Evolutionary conservation across 2,113 vertebrate genomes (phyloP).

Genomic region (Phalacrocorax aristotelis): DNA sequence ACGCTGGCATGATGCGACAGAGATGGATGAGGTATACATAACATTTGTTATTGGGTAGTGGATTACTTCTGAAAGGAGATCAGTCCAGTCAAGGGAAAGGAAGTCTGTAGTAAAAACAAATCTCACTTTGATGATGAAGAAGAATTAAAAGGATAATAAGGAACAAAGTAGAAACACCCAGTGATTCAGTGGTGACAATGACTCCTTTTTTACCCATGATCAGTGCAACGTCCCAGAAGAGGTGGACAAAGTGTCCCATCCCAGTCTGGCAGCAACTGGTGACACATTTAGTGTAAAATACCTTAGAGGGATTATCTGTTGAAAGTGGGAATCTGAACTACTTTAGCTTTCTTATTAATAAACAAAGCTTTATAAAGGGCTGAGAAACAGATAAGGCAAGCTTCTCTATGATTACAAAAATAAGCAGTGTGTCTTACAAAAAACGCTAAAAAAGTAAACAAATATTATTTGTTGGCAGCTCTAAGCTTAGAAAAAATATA

Average conservation of each 20-base stretch:
- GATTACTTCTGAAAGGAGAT: slow-evolving; percentile 6
- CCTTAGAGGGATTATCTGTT: neutral
- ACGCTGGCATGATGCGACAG: neutral
- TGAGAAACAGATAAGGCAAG: neutral
- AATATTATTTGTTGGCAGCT: neutral
- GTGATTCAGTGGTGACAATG: neutral
- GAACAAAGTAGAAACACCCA: neutral
- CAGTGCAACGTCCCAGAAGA: neutral
- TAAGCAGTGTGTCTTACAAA: neutral
- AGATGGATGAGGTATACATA: neutral
- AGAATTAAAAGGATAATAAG: neutral
- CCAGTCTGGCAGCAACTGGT: neutral
- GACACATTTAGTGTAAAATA: neutral
- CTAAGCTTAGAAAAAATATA: neutral
- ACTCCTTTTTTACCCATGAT: neutral
- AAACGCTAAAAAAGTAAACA: neutral
- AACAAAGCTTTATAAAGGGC: neutral
- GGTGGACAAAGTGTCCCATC: neutral
- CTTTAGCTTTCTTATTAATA: neutral
- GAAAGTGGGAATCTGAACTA: neutral
- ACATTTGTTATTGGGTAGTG: neutral
- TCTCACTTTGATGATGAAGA: slow-evolving; percentile 1
- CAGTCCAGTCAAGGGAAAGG: slow-evolving; percentile 3
- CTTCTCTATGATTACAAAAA: neutral
- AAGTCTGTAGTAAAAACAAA: neutral